Conservation (phyloP, 2,888 invertebrate genomes). For the Folsomia candida region DNA sequence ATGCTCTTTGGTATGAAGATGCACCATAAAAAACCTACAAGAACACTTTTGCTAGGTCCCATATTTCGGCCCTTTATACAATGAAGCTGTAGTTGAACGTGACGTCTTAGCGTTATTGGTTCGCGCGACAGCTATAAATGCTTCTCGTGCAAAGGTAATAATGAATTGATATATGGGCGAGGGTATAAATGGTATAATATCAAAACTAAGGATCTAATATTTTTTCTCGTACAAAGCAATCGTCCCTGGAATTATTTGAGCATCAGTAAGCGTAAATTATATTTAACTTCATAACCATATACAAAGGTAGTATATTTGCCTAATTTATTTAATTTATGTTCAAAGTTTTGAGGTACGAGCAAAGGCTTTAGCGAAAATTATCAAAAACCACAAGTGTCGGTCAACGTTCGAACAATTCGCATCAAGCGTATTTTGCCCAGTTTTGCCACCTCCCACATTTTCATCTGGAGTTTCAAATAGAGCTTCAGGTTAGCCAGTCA, state of each 20-base stretch:
- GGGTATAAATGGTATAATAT: no score
- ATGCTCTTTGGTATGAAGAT: no score
- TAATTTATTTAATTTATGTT: slow-evolving; percentile 33
- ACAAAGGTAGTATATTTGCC: no score
- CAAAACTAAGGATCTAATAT: no score
- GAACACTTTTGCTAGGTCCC: slow-evolving; percentile 69
- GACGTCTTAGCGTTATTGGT: slow-evolving; percentile 78
- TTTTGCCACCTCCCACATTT: slow-evolving; percentile 60
- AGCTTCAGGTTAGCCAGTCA: slow-evolving; percentile 52
- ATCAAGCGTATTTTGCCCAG: slow-evolving; percentile 68
- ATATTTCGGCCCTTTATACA: slow-evolving; percentile 93
- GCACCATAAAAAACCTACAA: no score
- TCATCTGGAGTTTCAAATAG: slow-evolving; percentile 52
- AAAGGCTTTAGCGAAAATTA: slow-evolving; percentile 78
- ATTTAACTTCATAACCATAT: no score
- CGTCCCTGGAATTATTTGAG: slow-evolving; percentile 83
- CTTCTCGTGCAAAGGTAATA: slow-evolving; percentile 85
- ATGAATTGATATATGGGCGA: no score
- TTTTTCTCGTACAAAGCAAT: slow-evolving; percentile 87
- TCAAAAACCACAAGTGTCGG: slow-evolving; percentile 77
- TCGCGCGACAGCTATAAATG: slow-evolving; percentile 83
- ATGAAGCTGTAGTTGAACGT: slow-evolving; percentile 79
- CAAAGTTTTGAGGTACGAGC: slow-evolving; percentile 86
- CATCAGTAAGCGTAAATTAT: slow-evolving; percentile 68
- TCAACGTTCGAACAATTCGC: slow-evolving; percentile 89